Conservation (phyloP, 2,113 vertebrate species). For the Actinemys pallida region DNA sequence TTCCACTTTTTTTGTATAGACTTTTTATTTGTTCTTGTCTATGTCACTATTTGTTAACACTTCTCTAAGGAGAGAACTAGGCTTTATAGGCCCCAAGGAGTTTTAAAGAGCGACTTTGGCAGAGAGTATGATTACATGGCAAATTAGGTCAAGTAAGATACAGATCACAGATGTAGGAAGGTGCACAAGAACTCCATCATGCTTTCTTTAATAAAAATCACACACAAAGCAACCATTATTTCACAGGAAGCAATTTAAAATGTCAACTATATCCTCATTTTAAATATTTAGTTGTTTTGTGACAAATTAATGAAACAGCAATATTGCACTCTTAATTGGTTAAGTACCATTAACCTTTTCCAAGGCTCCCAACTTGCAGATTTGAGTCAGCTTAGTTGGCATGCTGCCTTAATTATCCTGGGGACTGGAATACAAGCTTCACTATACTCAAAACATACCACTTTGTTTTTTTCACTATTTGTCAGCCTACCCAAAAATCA, state of each 20-base stretch:
- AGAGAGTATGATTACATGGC: too few species aligned
- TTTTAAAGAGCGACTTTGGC: not conserved
- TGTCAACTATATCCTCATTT: conserved; percentile 64
- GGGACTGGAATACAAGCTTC: conserved; percentile 54
- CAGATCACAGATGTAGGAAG: too few species aligned
- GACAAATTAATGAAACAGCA: conserved; percentile 74
- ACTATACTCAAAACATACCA: conserved; percentile 44
- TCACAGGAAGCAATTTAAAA: conserved; percentile 59
- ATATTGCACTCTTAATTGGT: conserved; percentile 71
- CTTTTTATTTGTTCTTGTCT: not conserved
- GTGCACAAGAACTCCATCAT: not conserved
- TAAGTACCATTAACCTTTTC: conserved; percentile 70
- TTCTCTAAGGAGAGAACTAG: not conserved
- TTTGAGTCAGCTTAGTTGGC: conserved; percentile 61
- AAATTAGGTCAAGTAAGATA: too few species aligned
- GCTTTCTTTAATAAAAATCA: not conserved
- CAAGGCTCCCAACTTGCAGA: conserved; percentile 64
- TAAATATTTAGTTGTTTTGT: conserved; percentile 69
- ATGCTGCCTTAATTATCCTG: conserved; percentile 54
- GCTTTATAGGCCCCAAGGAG: not conserved
- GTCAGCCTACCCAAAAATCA: conserved; percentile 29
- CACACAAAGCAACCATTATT: not conserved
- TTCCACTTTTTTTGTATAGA: not conserved
- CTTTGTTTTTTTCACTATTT: conserved; percentile 45
- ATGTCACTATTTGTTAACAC: not conserved